phyloP scores from a whole-genome alignment of 2,888 invertebrate species.

The Lasioglossum calceatum region DNA sequence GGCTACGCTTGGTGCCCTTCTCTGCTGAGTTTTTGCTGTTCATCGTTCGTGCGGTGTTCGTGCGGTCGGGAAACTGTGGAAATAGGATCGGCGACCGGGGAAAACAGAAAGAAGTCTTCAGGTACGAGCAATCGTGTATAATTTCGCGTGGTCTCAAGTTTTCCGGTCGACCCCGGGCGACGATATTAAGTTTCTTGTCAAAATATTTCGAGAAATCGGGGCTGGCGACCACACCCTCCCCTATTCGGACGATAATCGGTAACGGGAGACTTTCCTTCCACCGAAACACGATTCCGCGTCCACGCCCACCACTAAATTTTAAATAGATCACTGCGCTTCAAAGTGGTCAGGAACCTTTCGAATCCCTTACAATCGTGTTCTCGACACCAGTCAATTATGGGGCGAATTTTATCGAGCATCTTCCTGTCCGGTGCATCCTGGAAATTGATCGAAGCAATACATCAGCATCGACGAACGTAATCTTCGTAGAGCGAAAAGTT shows the following conservation, averaged over 20 bases:
- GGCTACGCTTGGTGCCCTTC: background rate
- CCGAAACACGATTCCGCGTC: slow-evolving; percentile 66
- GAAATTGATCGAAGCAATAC: no score
- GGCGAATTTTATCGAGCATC: background rate
- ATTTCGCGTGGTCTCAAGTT: slow-evolving; percentile 34
- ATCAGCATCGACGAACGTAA: background rate
- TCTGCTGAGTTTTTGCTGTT: background rate
- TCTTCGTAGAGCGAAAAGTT: background rate
- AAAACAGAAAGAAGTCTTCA: background rate
- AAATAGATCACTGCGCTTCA: slow-evolving; percentile 31
- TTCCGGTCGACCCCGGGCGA: background rate
- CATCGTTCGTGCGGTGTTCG: background rate
- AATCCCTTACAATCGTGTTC: background rate
- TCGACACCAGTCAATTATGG: slow-evolving; percentile 21
- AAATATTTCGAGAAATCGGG: slow-evolving; percentile 76
- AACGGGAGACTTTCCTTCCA: slow-evolving; percentile 79
- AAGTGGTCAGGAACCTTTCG: background rate
- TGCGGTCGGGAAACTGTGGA: background rate
- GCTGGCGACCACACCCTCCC: slow-evolving; percentile 55
- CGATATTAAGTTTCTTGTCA: slow-evolving; percentile 79
- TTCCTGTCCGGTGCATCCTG: background rate
- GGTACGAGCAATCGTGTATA: slow-evolving; percentile 34
- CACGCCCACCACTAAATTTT: slow-evolving; percentile 55
- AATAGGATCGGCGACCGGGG: background rate
- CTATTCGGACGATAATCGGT: slow-evolving; percentile 80